phyloP scores from a whole-genome alignment of 1,140 invertebrate genomes.

The Cyclina sinensis region DNA sequence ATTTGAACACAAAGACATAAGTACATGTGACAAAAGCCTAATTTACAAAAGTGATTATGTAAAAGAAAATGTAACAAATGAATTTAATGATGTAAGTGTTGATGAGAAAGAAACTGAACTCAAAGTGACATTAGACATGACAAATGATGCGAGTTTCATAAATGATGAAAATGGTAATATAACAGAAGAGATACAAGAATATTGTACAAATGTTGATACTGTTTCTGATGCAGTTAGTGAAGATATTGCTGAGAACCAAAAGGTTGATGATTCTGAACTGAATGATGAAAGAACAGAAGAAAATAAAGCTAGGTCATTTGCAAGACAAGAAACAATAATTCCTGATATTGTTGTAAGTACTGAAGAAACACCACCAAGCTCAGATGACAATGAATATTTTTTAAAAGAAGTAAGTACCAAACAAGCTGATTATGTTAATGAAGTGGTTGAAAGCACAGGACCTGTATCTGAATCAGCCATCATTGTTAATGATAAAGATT shows the following conservation, averaged over 20 bases:
- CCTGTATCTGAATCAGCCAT: neutral
- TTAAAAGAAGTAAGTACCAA: neutral
- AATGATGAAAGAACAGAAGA: constrained; percentile 1
- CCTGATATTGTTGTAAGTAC: constrained; percentile 56
- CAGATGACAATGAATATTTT: constrained; percentile 25
- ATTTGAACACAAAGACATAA: neutral
- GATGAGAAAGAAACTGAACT: neutral
- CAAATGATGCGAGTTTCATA: neutral
- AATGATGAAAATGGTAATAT: constrained; percentile 42
- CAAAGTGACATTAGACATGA: neutral
- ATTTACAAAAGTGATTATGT: neutral
- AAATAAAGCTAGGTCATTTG: constrained; percentile 10
- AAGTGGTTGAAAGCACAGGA: neutral
- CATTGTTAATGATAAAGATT: neutral
- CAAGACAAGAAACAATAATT: constrained; percentile 55
- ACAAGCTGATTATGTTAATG: neutral
- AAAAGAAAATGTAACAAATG: neutral
- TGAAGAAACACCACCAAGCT: constrained; percentile 31
- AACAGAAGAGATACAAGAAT: neutral
- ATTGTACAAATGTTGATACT: neutral
- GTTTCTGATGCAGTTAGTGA: neutral
- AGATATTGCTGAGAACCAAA: neutral
- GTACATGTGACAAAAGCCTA: neutral
- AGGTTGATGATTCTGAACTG: neutral
- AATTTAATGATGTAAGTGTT: neutral